phyloP scores from a whole-genome alignment of 2,113 vertebrate species.

The Vombatus ursinus region DNA sequence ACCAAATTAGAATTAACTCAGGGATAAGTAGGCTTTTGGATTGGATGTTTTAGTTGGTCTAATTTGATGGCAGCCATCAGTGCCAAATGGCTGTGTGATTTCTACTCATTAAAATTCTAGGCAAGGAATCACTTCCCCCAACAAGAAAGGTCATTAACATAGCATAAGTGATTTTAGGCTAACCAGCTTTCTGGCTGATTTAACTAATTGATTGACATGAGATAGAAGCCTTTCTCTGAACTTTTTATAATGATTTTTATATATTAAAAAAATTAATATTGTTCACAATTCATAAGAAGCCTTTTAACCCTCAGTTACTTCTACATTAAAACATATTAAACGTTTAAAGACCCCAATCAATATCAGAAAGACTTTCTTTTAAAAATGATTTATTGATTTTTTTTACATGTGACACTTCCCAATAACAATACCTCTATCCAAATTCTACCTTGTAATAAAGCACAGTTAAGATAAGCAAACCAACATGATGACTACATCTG shows the following conservation, averaged over 20 bases:
- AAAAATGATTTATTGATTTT: neutral
- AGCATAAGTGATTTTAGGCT: neutral
- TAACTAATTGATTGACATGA: neutral
- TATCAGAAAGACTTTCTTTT: neutral
- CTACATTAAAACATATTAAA: neutral
- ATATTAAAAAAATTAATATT: neutral
- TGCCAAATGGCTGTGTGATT: neutral
- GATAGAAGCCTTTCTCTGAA: neutral
- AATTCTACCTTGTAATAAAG: neutral
- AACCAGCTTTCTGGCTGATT: neutral
- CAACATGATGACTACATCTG: neutral
- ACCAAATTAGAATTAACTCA: neutral
- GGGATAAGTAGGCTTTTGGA: neutral
- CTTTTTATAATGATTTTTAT: neutral
- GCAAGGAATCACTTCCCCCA: neutral
- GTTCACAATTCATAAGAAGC: neutral
- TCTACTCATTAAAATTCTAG: neutral
- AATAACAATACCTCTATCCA: neutral
- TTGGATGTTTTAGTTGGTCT: neutral
- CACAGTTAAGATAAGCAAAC: neutral
- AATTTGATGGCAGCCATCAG: neutral
- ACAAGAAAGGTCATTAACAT: neutral
- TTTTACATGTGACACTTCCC: neutral
- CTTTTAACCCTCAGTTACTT: neutral
- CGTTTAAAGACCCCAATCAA: neutral